Base-by-base conservation (phyloP, 2,113 vertebrate species). In the Phycodurus eques region DNA sequence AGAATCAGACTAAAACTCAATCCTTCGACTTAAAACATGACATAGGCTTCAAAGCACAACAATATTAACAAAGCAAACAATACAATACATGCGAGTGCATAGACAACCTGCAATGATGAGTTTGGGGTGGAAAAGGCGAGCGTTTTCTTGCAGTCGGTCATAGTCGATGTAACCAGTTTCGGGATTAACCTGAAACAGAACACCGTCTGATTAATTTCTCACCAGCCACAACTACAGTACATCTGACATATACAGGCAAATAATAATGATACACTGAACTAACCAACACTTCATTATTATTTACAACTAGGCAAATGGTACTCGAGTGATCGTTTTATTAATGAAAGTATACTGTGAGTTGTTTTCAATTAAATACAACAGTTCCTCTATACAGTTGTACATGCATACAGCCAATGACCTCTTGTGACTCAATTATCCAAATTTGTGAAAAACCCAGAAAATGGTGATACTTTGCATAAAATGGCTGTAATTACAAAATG, bases 151-250 rank as follows among this genome's bases (percentile, higher is more conserved):
- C 57, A 98, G 92, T 47, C 77, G 80, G 84, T 97, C 94, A 0
- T 99, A 99, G 87, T 99, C 91, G 0, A 99, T 96, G 85, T 95
- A 96, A 54, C 96, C 97, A 0, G 95, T 98, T 72, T 95, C 93
- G 15, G 94, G 95, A 82, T 96, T 90, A n/a, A 99, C 98, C 97
- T 99, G 14, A 14, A 73, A 65, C 31, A 79, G 15, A 14, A 75
- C 10, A 31, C 2, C 6, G 59, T 65, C 11, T 66, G 7, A 35
- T 6, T 31, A 9, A 35, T 15, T 2, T 15, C 22, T 27, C n/a
- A 31, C 8, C 56, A 59, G 22, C 22, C 27, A 59, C 22, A 39
- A 39, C 35, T 5, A 39, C 35, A 39, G 35, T 39, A 39, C 6
- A 39, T 39, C 2, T n/a, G 9, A 56, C 20, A 56, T 56, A 22